These are phyloP conservation scores for Drosophila busckii DNA, from an alignment of 1,140 invertebrate genomes.

Conservation along the genomic window DNA sequence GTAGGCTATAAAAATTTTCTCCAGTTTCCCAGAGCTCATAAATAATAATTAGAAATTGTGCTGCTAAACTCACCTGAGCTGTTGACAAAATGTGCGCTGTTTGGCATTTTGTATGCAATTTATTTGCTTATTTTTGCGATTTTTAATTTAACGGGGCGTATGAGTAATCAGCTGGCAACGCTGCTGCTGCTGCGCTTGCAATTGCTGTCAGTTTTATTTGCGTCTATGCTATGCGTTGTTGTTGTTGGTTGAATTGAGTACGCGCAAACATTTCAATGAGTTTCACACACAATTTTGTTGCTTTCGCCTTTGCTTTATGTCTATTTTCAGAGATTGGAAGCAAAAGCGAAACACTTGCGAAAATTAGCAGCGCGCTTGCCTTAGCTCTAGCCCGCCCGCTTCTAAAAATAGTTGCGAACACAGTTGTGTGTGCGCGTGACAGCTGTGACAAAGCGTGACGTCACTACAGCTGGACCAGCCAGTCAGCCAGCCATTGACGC, in stretches of 20 bases:
- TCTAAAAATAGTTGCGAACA: conserved; percentile 60
- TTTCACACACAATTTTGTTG: conserved; percentile 54
- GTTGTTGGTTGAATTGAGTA: conserved; percentile 52
- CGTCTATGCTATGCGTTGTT: conserved; percentile 7
- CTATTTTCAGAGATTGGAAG: conserved; percentile 72
- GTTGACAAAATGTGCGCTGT: conserved; percentile 17
- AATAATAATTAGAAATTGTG: conserved; percentile 49
- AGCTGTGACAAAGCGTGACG: conserved; percentile 62
- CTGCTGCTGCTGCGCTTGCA: conserved; percentile 4
- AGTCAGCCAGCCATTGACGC: neutral
- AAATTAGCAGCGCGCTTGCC: conserved; percentile 56
- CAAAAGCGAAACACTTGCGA: conserved; percentile 74
- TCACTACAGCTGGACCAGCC: conserved; percentile 57
- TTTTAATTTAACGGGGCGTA: conserved; percentile 53
- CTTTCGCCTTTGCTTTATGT: conserved; percentile 35
- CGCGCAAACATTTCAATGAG: conserved; percentile 74
- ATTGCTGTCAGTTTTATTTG: conserved; percentile 31
- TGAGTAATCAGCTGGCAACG: conserved; percentile 54
- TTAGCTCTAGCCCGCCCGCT: conserved; percentile 42
- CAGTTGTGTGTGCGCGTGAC: conserved; percentile 67
- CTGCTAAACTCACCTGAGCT: conserved; percentile 32
- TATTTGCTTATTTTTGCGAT: conserved; percentile 57
- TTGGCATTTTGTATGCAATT: conserved; percentile 64
- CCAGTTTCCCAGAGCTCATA: conserved; percentile 40
- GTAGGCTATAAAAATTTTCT: too few species aligned